Percentiles rank a stretch among this genome's conserved stretches.
phyloP scores from a whole-genome alignment of 2,888 invertebrate genomes.

The Campoplex nolae region DNA sequence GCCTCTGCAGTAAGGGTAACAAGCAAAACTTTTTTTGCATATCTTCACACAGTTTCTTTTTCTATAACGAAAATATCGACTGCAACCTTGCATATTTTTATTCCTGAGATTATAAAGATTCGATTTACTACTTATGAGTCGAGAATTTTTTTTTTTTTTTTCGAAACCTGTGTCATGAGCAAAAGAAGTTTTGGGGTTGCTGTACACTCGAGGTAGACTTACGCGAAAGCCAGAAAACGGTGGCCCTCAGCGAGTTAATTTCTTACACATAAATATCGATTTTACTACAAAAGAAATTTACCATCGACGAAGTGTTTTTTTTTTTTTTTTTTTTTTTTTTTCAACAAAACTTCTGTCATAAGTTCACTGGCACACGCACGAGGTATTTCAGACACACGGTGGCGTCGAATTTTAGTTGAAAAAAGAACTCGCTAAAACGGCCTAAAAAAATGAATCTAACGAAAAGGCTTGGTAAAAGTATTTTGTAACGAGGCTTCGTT shows the following conservation, averaged over 20 bases:
- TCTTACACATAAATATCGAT: not conserved
- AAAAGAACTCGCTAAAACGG: not conserved
- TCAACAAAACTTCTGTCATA: not conserved
- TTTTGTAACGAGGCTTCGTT: not conserved
- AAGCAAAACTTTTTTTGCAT: no score
- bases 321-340: not conserved
- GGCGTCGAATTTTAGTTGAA: not conserved
- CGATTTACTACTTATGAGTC: no score
- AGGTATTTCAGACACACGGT: not conserved
- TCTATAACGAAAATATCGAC: no score
- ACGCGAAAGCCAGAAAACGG: no score
- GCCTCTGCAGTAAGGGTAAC: no score
- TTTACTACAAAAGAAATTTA: constrained; percentile 9
- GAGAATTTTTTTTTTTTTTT: no score
- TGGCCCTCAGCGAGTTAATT: not conserved
- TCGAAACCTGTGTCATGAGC: no score
- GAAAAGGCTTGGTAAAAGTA: not conserved
- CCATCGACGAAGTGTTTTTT: constrained; percentile 2
- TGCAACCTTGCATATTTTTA: no score
- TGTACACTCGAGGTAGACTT: no score
- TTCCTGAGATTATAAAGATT: no score
- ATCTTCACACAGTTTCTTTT: no score
- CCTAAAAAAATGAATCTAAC: not conserved
- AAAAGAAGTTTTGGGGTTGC: no score
- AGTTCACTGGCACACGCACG: not conserved